phyloP scores from a whole-genome alignment of 2,113 vertebrate species.

The Halichoeres trimaculatus region DNA sequence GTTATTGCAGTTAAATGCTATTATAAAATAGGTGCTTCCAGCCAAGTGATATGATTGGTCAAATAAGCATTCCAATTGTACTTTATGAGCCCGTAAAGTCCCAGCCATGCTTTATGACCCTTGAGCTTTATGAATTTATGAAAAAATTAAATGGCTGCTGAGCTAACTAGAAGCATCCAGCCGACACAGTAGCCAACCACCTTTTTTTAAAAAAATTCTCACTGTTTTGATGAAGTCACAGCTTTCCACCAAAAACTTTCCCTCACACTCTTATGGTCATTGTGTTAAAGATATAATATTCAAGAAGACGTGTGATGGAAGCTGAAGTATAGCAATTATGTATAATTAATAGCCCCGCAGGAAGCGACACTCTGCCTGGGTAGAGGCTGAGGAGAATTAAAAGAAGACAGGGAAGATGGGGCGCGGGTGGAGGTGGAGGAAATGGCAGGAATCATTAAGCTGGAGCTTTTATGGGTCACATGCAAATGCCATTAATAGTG shows the following conservation, averaged over 20 bases:
- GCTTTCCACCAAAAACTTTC: constrained; percentile 7
- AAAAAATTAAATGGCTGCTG: constrained; percentile 62
- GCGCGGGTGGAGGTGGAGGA: constrained; percentile 40
- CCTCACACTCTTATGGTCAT: constrained; percentile 2
- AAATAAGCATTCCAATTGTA: constrained; percentile 80
- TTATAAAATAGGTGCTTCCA: constrained; percentile 79
- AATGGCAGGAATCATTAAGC: constrained; percentile 52
- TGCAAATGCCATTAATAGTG: constrained; percentile 41
- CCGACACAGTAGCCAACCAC: constrained; percentile 7
- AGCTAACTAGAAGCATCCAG: constrained; percentile 63
- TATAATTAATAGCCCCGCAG: constrained; percentile 69
- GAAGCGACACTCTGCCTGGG: constrained; percentile 45
- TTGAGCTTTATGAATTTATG: constrained; percentile 73
- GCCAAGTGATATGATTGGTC: constrained; percentile 80
- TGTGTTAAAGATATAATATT: constrained; percentile 48
- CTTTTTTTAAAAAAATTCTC: constrained; percentile 44
- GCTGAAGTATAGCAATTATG: constrained; percentile 65
- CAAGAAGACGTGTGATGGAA: constrained; percentile 42
- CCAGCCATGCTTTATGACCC: constrained; percentile 78
- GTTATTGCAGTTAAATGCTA: constrained; percentile 82
- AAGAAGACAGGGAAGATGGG: constrained; percentile 55
- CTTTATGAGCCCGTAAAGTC: constrained; percentile 80
- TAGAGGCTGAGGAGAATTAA: constrained; percentile 54
- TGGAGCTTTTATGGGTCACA: constrained; percentile 43
- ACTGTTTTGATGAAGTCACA: constrained; percentile 33